Evolutionary conservation across 2,888 invertebrate genomes (phyloP).

Genomic region (Protonemura montana): DNA sequence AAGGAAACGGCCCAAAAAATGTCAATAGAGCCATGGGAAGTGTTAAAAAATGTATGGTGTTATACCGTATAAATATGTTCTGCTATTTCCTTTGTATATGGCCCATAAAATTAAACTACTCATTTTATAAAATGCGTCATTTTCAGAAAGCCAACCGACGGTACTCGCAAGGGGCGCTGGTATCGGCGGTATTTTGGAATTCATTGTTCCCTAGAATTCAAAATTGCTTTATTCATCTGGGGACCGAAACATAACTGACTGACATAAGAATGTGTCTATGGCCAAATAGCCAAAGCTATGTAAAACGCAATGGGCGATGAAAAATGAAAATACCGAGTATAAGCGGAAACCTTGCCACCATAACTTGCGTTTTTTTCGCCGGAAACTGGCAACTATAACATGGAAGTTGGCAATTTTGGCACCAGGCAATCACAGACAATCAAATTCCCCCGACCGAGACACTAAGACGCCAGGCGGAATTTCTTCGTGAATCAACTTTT

Average conservation of each 20-base stretch:
- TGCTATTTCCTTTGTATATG: not conserved
- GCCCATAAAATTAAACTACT: not conserved
- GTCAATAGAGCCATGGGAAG: not conserved
- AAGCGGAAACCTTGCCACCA: not conserved
- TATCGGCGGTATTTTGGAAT: not conserved
- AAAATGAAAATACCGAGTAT: not conserved
- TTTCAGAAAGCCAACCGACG: not conserved
- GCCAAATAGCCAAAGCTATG: not conserved
- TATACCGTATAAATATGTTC: not conserved
- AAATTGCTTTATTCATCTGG: not conserved
- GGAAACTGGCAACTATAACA: not conserved
- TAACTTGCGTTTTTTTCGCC: not conserved
- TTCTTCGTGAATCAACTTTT: not conserved
- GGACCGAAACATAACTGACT: not conserved
- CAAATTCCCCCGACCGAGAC: not conserved
- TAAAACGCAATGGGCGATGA: not conserved
- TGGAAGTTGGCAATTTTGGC: not conserved
- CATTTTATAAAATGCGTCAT: not conserved
- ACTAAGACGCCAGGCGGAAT: not conserved
- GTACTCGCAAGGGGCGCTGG: not conserved
- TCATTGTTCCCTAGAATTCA: not conserved
- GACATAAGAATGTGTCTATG: not conserved
- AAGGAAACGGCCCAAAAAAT: not conserved
- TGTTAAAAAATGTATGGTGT: not conserved
- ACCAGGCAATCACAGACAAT: not conserved